Evolutionary conservation across 1,140 invertebrate species (phyloP), one percentile per base, ranked within the genome.

Genomic region (Drosophila nigrodunni): DNA sequence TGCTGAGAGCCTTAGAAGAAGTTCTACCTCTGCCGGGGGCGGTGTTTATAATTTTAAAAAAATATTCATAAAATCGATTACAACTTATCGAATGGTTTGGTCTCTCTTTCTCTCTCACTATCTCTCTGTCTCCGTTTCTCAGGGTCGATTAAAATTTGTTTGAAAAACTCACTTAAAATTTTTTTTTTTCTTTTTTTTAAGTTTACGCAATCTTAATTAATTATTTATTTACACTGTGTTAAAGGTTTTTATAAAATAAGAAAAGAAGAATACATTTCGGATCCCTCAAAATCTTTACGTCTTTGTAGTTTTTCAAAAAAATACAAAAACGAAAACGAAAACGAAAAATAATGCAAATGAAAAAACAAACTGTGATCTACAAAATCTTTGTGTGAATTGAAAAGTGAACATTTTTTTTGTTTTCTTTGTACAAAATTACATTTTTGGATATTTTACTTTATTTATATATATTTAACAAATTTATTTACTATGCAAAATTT

Each of bases 291-390:
- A 49, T 62, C 68, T 64, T 75, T 62, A 49, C 9, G 37, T 67
- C 18, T 60, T 15, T 60, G 21, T 34, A 52, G 15, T 67, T 62
- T 81, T 70, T 80, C 46, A 61, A 8, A 39, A 39, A 9, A 50
- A 47, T 21, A 21, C 18, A 71, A 71, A 60, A n/a, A 61, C 7
- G 54, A 64, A 60, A 69, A 61, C 62, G 61, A 49, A 65, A 82
- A 75, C 77, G 83, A 89, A 90, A 89, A 89, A 90, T 89, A 89
- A 89, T 89, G 85, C 85, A 89, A 88, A 88, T 83, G 79, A 89
- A 64, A 62, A 62, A 88, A 83, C 88, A 89, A 91, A 91, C 90
- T 91, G 90, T 91, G 90, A 91, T 91, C 85, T 90, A 60, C 49
- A 69, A 82, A 70, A 79, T 90, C 73, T 82, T 87, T 82, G 68